phyloP scores from a whole-genome alignment of 2,113 vertebrate species.

The Chamaetylas fuelleborni region DNA sequence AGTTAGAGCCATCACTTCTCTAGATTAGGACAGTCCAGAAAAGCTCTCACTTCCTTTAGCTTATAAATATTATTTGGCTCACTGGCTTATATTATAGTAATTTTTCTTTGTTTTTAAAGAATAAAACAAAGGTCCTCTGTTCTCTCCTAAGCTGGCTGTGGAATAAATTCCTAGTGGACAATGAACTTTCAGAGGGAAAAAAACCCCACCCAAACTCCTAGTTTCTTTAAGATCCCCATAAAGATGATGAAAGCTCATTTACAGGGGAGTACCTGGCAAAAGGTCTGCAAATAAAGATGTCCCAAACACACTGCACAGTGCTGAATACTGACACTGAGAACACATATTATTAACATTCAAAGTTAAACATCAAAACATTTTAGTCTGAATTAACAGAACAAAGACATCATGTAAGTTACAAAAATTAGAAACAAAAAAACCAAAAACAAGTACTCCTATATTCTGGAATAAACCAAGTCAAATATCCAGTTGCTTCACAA shows the following conservation, averaged over 20 bases:
- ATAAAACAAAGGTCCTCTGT: background rate
- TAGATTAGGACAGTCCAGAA: background rate
- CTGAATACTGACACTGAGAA: background rate
- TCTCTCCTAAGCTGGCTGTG: background rate
- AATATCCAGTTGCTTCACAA: background rate
- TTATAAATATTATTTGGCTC: background rate
- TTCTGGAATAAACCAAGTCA: background rate
- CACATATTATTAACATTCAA: fast-evolving
- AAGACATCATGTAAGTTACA: fast-evolving
- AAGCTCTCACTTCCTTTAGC: background rate
- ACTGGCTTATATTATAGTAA: background rate
- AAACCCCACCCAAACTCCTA: background rate
- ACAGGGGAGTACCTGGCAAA: background rate
- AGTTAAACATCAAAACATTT: background rate
- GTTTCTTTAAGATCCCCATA: background rate
- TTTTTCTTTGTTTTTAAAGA: background rate
- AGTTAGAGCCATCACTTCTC: background rate
- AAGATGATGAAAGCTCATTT: background rate
- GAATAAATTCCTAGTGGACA: background rate
- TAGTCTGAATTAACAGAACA: background rate
- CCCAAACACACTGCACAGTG: background rate
- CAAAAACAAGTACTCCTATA: background rate
- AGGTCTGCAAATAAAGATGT: background rate
- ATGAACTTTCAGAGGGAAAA: background rate
- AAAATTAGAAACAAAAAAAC: background rate